Base-by-base conservation (phyloP, 2,888 invertebrate genomes). In the Crioceris asparagi region DNA sequence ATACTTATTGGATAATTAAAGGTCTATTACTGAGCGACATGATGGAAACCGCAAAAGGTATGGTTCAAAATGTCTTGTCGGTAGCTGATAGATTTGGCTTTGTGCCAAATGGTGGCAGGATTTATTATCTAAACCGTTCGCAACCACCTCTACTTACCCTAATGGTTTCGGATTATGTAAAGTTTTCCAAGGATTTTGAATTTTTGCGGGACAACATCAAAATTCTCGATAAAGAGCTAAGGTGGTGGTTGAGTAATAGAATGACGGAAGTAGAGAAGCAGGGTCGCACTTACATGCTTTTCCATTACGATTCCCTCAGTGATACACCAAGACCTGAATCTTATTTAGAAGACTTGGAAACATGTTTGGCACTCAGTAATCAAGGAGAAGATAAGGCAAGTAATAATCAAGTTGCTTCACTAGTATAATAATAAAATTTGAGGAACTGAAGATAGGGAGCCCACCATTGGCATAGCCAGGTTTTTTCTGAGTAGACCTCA, bases 1-100 rank as follows among this genome's bases (percentile, higher is more conserved):
- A 90, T 54, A 77, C 85, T 0, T 90, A 81, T 59, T 90, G 88
- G 87, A 83, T 85, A 35, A 69, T 88, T 19, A 79, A 82, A 56
- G 88, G 88, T 0, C 65, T 88, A 3, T 65, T 90, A 3, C 67
- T 81, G 4, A 81, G 81, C 23, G 83, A 78, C 39, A 87, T 88
- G 87, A 59, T 68, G 8, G 64, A 69, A 10, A 87, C 86, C 0
- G 82, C 74, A 0, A 69, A 67, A 58, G 84, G 85, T 2, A 80
- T 88, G 70, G 70, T 90, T 14, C 72, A 75, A 44, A 90, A 90
- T 60, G 76, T 88, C 44, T 67, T 84, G 1, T 68, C 72, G 39
- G 64, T 87, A 43, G 73, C 29, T 8, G 29, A 29, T 14, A 36
- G 79, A 15, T 38, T 34, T 29, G 83, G 12, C 74, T 54, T 53